Evolutionary conservation across 2,797 vertebrate genomes (phyloP), one percentile per base, ranked within the genome.

Genomic region (Urosaurus nigricauda): DNA sequence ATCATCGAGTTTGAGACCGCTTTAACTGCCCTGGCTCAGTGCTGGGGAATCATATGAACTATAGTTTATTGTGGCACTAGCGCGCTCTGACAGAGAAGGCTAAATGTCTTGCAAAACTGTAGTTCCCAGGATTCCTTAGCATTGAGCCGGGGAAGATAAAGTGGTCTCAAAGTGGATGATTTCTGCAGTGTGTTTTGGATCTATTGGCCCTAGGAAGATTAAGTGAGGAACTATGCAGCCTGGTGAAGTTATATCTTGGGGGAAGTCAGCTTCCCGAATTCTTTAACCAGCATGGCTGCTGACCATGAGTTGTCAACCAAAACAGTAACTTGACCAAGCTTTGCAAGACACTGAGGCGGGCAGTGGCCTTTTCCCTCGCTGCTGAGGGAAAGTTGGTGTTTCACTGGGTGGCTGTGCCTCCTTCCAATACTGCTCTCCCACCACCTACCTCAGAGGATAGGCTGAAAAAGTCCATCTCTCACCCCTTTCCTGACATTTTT

Each of bases 391-490:
- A 43, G 43, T 43, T 43, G 53, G 35, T 51, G 35, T 68, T 43
- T 65, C 40, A 7, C 40, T 35, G 47, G 56, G 2, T n/a, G 60
- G 17, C 70, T 53, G 26, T 35, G 16, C 56, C 47, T 47, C 24
- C 77, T 29, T 14, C 16, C 1, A 3, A 43, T 35, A 19, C 19
- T 56, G 35, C 7, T 40, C 70, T 35, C 83, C 77, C 12, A 26
- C 21, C 78, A 74, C 71, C 86, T 90, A 88, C 90, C 90, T 88
- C 86, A 81, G 77, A 60, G n/a, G 78, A 68, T 47, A 2, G 71
- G 4, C 58, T 5, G 53, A 74, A 75, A 14, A 70, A 75, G 56
- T 11, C 75, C n/a, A n/a, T 19, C 21, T 43, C 2, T 19, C 2
- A 19, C 43, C 7, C 7, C 71, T 60, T 4, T 26, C 65, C 40